phyloP scores from a whole-genome alignment of 2,113 vertebrate genomes.

The zebrafish (Danio rerio) region GRCz12tu NC_133196.1:15135001-15135500 shows the following conservation, averaged over 20 bases:
- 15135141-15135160: neutral
- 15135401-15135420: slow-evolving; percentile 1
- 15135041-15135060: neutral
- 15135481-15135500: no score
- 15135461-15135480: neutral
- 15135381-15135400: slow-evolving; percentile 47
- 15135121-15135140: neutral
- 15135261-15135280: slow-evolving; percentile 16
- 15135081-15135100: neutral
- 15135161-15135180: neutral
- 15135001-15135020: no score
- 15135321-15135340: slow-evolving; percentile 26
- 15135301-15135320: slow-evolving; percentile 19
- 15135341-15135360: slow-evolving; percentile 37
- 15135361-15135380: slow-evolving; percentile 9
- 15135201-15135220: slow-evolving; percentile 12
- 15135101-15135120: neutral
- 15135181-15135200: neutral
- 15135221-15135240: neutral
- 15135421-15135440: slow-evolving; percentile 14
- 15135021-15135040: neutral
- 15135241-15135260: neutral
- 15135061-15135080: neutral
- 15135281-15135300: slow-evolving; percentile 29
- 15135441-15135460: neutral